phyloP scores from a whole-genome alignment of 2,113 vertebrate species.

The Pelvicachromis taeniatus region DNA sequence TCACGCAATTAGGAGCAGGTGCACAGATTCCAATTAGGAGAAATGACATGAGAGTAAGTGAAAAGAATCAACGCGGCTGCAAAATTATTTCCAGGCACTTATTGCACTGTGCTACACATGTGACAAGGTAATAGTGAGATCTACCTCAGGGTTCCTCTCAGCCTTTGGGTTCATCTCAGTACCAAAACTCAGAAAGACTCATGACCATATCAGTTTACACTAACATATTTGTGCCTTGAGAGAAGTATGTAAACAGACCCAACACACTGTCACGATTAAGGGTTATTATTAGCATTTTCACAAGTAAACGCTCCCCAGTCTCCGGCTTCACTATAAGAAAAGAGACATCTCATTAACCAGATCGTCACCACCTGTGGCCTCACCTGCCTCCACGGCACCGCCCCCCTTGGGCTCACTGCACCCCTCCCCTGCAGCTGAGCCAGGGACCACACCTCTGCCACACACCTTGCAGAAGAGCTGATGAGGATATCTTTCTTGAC shows the following conservation, averaged over 20 bases:
- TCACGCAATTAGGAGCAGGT: conserved; percentile 31
- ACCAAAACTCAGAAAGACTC: not conserved
- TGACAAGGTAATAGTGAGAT: not conserved
- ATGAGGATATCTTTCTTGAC: not conserved
- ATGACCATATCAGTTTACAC: not conserved
- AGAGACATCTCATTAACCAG: not conserved
- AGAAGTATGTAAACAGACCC: not conserved
- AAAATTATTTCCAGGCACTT: not conserved
- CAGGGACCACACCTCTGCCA: not conserved
- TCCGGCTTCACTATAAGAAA: not conserved
- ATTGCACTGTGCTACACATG: not conserved
- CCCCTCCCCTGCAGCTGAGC: not conserved
- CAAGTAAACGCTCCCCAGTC: rapidly evolving
- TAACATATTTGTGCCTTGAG: not conserved
- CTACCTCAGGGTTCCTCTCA: not conserved
- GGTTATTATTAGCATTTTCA: not conserved
- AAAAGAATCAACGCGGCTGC: not conserved
- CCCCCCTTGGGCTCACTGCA: not conserved
- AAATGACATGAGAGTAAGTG: not conserved
- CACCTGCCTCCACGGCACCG: not conserved
- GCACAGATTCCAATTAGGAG: conserved; percentile 17
- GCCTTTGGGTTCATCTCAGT: not conserved
- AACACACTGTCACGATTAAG: not conserved
- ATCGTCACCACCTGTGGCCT: not conserved
- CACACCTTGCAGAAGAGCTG: not conserved